Percentiles rank a stretch among this genome's conserved stretches.
These are phyloP conservation scores for Platycercus adscitus DNA, from an alignment of 2,113 vertebrate genomes.

Conservation along the genomic window DNA sequence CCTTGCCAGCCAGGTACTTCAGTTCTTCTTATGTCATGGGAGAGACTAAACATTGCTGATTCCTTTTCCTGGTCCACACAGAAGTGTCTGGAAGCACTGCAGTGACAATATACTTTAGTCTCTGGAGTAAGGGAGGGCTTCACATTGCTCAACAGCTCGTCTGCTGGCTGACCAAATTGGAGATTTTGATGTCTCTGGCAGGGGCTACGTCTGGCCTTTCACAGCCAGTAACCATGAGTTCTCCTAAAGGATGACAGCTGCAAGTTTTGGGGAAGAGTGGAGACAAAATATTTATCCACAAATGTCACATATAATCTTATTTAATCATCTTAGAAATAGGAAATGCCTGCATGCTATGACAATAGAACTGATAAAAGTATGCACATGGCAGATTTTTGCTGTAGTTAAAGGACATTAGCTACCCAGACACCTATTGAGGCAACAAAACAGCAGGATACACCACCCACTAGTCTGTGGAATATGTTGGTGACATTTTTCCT, in stretches of 20 bases:
- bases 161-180: not conserved
- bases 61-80: not conserved
- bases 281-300: not conserved
- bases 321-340: not conserved
- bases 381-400: not conserved
- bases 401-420: not conserved
- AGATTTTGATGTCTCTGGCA: not conserved
- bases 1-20: not conserved
- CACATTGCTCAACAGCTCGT: not conserved
- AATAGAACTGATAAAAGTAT: not conserved
- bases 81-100: not conserved
- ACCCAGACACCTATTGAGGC: not conserved
- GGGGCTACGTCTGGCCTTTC: not conserved
- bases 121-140: slow-evolving; percentile 2
- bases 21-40: not conserved
- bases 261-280: not conserved
- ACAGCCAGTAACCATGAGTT: slow-evolving; percentile 14
- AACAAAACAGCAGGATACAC: not conserved
- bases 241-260: not conserved
- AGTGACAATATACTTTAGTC: not conserved
- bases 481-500: not conserved
- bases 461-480: not conserved
- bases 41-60: not conserved
- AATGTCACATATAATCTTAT: not conserved
- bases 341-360: not conserved